Conservation (phyloP, 2,888 invertebrate genomes). For the Bugulina stolonifera region DNA sequence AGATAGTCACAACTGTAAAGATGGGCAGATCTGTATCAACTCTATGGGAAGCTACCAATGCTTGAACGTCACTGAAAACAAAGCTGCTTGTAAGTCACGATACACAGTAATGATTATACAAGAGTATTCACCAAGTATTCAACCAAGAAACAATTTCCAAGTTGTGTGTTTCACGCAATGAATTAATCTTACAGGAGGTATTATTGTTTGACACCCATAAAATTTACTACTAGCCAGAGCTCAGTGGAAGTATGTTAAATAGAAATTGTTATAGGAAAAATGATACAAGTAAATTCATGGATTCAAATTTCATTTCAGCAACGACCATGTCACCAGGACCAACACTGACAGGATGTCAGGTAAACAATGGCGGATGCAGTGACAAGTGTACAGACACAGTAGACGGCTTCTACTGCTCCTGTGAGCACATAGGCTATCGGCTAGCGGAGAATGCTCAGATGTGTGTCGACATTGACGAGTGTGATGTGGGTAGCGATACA, state of each 20-base stretch:
- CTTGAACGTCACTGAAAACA: background rate
- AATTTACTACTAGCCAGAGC: too few relatives aligned
- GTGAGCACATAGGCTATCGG: background rate
- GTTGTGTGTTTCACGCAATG: too few relatives aligned
- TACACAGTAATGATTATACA: too few relatives aligned
- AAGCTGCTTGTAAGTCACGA: background rate
- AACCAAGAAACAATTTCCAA: too few relatives aligned
- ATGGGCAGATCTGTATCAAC: slow-evolving; percentile 13
- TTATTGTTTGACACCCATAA: too few relatives aligned
- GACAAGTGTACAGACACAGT: background rate
- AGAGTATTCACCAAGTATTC: too few relatives aligned
- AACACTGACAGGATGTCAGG: background rate
- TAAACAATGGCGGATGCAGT: slow-evolving; percentile 21
- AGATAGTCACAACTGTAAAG: background rate
- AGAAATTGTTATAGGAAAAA: too few relatives aligned
- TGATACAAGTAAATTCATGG: too few relatives aligned
- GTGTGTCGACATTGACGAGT: slow-evolving; percentile 18
- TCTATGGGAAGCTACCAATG: slow-evolving; percentile 10
- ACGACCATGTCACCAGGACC: background rate
- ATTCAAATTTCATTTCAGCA: background rate
- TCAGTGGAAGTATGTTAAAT: too few relatives aligned
- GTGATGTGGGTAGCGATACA: background rate
- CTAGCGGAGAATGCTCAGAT: slow-evolving; percentile 12
- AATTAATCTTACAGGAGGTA: too few relatives aligned
- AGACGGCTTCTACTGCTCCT: slow-evolving; percentile 8